Conservation (phyloP, 2,113 vertebrate genomes). For the Pica pica region DNA sequence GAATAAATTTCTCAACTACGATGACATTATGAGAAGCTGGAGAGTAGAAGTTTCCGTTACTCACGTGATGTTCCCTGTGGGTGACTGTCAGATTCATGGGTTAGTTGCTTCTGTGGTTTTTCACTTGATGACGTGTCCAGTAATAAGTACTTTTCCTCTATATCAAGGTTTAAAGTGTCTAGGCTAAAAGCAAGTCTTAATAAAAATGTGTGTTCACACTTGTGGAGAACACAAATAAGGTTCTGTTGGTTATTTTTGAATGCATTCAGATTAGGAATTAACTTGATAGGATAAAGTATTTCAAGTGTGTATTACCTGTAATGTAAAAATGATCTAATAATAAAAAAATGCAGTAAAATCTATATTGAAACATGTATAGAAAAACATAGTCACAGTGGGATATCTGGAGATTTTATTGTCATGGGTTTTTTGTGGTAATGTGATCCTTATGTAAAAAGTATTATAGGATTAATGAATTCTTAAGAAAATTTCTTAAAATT, state of each 20-base stretch:
- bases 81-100: background rate
- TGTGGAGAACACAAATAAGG: background rate
- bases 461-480: background rate
- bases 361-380: background rate
- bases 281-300: background rate
- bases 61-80: background rate
- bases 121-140: background rate
- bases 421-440: background rate
- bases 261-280: background rate
- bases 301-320: background rate
- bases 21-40: background rate
- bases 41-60: background rate
- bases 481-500: background rate
- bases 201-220: background rate
- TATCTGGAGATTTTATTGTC: background rate
- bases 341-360: background rate
- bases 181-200: background rate
- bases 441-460: background rate
- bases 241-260: background rate
- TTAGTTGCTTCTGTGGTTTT: conserved; percentile 20
- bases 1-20: background rate
- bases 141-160: background rate
- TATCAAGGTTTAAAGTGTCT: background rate
- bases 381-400: accelerated
- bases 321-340: background rate